These are phyloP conservation scores for Podiceps cristatus DNA, from an alignment of 2,113 vertebrate species.

Conservation along the genomic window DNA sequence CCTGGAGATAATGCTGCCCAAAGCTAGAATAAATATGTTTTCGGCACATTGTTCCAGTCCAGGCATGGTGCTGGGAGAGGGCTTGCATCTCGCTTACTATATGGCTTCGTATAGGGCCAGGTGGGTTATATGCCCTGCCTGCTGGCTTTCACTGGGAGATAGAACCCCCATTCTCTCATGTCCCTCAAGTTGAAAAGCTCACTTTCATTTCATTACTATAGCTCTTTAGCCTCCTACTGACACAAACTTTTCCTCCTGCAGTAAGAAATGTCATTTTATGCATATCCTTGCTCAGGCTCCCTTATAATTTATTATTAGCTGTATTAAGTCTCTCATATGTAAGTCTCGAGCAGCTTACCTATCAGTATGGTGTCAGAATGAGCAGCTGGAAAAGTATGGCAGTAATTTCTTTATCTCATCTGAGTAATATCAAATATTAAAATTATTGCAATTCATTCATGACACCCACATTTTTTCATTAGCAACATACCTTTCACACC, in stretches of 20 bases:
- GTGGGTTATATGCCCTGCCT: background rate
- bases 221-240: background rate
- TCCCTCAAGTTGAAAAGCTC: background rate
- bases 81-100: background rate
- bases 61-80: background rate
- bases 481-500: background rate
- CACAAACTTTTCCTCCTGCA: conserved; percentile 6
- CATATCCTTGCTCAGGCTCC: background rate
- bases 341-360: background rate
- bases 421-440: background rate
- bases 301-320: conserved; percentile 18
- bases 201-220: conserved; percentile 1
- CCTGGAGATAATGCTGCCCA: background rate
- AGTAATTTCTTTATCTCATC: background rate
- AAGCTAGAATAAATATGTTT: background rate
- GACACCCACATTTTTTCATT: conserved; percentile 10
- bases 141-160: background rate
- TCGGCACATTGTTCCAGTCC: background rate
- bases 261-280: background rate
- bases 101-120: background rate
- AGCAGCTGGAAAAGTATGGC: background rate
- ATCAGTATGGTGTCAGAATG: background rate
- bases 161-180: background rate
- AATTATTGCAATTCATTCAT: background rate
- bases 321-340: background rate